Conservation (phyloP, 1,140 invertebrate genomes). For the Heliconius himera region DNA sequence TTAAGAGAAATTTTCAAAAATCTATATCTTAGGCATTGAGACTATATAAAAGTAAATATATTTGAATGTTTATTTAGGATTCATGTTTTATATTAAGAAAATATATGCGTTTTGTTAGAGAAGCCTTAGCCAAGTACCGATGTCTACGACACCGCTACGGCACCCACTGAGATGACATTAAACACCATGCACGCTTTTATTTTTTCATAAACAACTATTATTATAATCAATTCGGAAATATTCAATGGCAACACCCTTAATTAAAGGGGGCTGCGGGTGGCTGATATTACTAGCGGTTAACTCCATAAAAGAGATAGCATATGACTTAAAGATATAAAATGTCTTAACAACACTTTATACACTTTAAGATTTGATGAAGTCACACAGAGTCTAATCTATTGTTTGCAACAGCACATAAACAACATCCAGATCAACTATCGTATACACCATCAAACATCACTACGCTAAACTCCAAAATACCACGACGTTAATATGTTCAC, state of each 20-base stretch:
- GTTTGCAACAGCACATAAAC: slow-evolving; percentile 78
- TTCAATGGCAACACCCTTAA: slow-evolving; percentile 41
- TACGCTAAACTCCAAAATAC: slow-evolving; percentile 71
- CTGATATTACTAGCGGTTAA: slow-evolving; percentile 49
- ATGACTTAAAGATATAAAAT: slow-evolving; percentile 65
- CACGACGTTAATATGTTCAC: slow-evolving; percentile 44
- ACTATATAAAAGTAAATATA: background rate
- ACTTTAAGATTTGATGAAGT: slow-evolving; percentile 63
- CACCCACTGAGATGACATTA: slow-evolving; percentile 64
- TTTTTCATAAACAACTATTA: slow-evolving; percentile 39
- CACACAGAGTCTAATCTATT: slow-evolving; percentile 77
- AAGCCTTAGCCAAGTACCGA: slow-evolving; percentile 37
- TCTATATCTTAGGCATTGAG: no score
- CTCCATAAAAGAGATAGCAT: slow-evolving; percentile 51
- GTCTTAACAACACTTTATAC: slow-evolving; percentile 66
- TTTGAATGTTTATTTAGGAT: background rate
- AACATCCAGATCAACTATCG: slow-evolving; percentile 79
- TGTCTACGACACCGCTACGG: slow-evolving; percentile 60
- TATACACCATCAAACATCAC: slow-evolving; percentile 77
- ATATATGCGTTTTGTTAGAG: slow-evolving; percentile 42
- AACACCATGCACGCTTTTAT: slow-evolving; percentile 70
- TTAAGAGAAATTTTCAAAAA: no score
- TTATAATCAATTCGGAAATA: slow-evolving; percentile 34
- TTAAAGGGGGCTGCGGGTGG: slow-evolving; percentile 20
- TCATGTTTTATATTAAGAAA: background rate